A percentile compares a stretch with the other conserved stretches of the same genome.
phyloP scores from a whole-genome alignment of 2,113 vertebrate genomes.

The Tursiops truncatus region DNA sequence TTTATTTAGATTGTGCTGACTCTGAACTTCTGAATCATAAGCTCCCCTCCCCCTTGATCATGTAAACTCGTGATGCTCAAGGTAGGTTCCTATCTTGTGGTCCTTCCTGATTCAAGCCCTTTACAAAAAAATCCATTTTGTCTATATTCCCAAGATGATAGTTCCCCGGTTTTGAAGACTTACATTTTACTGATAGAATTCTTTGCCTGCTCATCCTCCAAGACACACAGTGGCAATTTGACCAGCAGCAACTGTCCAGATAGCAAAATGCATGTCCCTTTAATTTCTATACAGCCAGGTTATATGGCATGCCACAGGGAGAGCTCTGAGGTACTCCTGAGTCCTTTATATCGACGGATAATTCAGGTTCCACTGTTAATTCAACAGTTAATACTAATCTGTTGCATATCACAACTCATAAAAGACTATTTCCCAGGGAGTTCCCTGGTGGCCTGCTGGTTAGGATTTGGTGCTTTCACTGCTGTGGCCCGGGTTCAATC shows the following conservation, averaged over 20 bases:
- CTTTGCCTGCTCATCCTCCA: neutral
- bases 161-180: neutral
- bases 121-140: neutral
- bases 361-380: neutral
- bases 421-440: neutral
- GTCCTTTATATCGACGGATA: neutral
- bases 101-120: neutral
- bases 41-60: neutral
- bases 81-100: neutral
- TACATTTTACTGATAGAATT: neutral
- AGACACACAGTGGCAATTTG: neutral
- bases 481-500: neutral
- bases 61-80: neutral
- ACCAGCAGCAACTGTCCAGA: neutral
- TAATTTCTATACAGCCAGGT: neutral
- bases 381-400: neutral
- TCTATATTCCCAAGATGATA: slow-evolving; percentile 8
- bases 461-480: neutral
- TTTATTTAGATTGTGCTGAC: slow-evolving; percentile 35
- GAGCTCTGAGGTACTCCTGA: neutral
- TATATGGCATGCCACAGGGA: neutral
- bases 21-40: slow-evolving; percentile 17
- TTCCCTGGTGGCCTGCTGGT: neutral
- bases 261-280: neutral
- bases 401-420: neutral